Base-by-base conservation (phyloP, 92 coral and sea anemone species). In the Hydrozoanthus gracilis region DNA sequence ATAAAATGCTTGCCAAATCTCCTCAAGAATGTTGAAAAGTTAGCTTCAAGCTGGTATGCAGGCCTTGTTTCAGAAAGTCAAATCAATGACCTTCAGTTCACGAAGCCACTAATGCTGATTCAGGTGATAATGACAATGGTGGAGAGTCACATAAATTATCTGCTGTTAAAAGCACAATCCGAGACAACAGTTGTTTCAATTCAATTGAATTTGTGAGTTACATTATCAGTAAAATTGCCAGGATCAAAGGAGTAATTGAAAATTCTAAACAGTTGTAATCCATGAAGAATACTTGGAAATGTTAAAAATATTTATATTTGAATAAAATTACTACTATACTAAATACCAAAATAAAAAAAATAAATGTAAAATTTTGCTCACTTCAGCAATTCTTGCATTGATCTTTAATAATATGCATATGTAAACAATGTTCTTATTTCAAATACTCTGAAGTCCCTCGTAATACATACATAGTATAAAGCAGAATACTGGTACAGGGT, bases 1-100 rank as follows among this genome's bases (percentile, higher is more conserved):
- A 27, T 48, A 60, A 66, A 58, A 39, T 79, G 73, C 72, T 35
- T 79, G 54, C 84, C 84, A 79, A 55, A 61, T 15, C 73, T 79
- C 44, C 71, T 61, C 14, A 79, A 46, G 54, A 72, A 79, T 44
- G 72, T 56, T 14, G 73, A 79, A 79, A 79, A 79, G 72, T 66
- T 79, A 51, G 84, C 84, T 27, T 66, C 71, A 61, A 61, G 71
- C 49, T 79, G 72, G 72, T 56, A 79, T 51, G 60, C 16, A 44
- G 84, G 84, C 46, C 84, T 79, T 27, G 44, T 58, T 79, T 56
- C 84, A 39, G 39, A 58, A 10, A 39, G 73, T 72, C 69, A 58
- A 79, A 20, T 44, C 45, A 27, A 27, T 27, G 84, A 56, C 8
- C 12, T 15, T 75, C 62, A 18, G 7, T 15, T 75, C 62, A 18